Evolutionary conservation across 1,140 invertebrate species (phyloP).

Genomic region (Platorchestia sp.): DNA sequence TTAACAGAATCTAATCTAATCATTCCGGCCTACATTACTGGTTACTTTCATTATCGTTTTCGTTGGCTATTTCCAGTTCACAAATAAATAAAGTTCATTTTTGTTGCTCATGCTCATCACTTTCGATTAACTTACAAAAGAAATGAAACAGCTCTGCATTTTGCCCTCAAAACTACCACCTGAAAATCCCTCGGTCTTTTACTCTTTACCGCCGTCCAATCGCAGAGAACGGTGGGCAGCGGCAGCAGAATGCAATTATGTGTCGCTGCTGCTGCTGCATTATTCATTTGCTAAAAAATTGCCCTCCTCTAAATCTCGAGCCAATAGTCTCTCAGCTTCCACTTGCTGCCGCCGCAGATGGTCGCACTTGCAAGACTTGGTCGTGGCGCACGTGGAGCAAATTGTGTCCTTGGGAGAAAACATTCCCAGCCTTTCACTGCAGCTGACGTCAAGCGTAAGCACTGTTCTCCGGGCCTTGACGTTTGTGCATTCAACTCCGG

Average conservation of each 20-base stretch:
- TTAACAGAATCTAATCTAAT: too few relatives aligned
- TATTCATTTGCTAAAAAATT: constrained; percentile 52
- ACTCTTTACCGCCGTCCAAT: constrained; percentile 21
- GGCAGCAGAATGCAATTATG: constrained; percentile 48
- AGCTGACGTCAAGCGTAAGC: neutral
- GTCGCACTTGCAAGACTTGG: neutral
- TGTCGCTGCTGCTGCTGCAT: constrained; percentile 50
- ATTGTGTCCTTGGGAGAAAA: neutral
- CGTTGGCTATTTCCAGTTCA: neutral
- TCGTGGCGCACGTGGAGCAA: neutral
- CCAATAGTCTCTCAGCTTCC: constrained; percentile 35
- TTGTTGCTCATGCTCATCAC: too few relatives aligned
- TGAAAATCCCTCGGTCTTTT: neutral
- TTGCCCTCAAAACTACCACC: neutral
- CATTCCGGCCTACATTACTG: too few relatives aligned
- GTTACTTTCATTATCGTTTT: too few relatives aligned
- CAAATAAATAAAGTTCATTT: neutral
- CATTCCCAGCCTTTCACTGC: neutral
- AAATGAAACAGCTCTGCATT: neutral
- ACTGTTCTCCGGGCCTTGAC: neutral
- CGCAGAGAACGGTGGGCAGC: neutral
- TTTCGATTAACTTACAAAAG: neutral
- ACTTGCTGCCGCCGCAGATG: neutral
- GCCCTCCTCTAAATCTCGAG: constrained; percentile 38
- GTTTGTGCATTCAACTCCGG: neutral